A percentile compares a stretch with the other conserved stretches of the same genome.
Evolutionary conservation across 2,888 invertebrate species (phyloP).

Genomic region (Pheosia gnoma): DNA sequence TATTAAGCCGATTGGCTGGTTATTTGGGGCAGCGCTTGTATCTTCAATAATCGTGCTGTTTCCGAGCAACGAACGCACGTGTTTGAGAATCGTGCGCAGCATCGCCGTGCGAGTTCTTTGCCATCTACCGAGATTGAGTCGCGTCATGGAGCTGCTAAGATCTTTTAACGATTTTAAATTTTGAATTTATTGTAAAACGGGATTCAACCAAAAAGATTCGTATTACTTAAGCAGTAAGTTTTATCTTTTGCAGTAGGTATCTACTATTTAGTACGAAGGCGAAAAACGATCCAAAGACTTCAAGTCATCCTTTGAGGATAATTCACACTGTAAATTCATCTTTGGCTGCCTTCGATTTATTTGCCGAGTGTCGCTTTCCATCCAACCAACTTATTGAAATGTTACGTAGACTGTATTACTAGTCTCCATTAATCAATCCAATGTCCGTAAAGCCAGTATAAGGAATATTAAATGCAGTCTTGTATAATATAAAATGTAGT

Average conservation of each 20-base stretch:
- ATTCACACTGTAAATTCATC: too few species aligned
- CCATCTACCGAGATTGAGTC: conserved; percentile 44
- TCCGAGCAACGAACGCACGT: conserved; percentile 41
- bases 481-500: background rate
- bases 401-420: background rate
- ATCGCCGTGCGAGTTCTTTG: conserved; percentile 46
- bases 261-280: too few species aligned
- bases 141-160: conserved; percentile 37
- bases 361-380: too few species aligned
- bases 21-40: conserved; percentile 33
- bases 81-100: conserved; percentile 48
- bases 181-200: conserved; percentile 9
- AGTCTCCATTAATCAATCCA: background rate
- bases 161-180: conserved; percentile 12
- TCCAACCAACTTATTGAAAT: too few species aligned
- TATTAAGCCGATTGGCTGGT: background rate
- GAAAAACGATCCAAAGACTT: too few species aligned
- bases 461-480: conserved; percentile 6
- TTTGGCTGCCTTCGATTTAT: too few species aligned
- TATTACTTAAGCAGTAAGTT: too few species aligned
- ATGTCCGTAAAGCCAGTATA: too few species aligned
- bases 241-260: too few species aligned
- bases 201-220: too few species aligned
- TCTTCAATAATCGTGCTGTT: conserved; percentile 37
- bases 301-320: too few species aligned